These are phyloP conservation scores for Phacellophora camtschatica DNA, from an alignment of 30 jellyfish, hydroid and myxozoan genomes.

Conservation along the genomic window DNA sequence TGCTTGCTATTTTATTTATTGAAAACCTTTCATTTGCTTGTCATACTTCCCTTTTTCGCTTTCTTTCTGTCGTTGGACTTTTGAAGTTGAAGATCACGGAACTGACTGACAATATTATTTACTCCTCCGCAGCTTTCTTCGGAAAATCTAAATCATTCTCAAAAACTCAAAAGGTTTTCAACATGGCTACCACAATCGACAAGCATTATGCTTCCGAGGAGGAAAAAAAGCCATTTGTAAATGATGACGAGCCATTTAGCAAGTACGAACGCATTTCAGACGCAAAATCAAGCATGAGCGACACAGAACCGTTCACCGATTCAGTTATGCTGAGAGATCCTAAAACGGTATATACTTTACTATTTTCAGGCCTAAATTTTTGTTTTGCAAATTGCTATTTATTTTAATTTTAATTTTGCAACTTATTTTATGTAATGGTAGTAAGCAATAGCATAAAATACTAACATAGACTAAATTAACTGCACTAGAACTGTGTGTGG, in stretches of 20 bases:
- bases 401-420: constrained; percentile 29
- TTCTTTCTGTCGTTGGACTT: too few relatives aligned
- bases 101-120: too few relatives aligned
- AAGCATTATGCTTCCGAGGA: constrained; percentile 61
- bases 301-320: constrained; percentile 53
- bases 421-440: too few relatives aligned
- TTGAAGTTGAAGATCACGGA: too few relatives aligned
- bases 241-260: constrained; percentile 32
- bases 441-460: too few relatives aligned
- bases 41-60: too few relatives aligned
- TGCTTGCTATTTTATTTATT: too few relatives aligned
- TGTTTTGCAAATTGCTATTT: constrained; percentile 9
- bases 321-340: constrained; percentile 62
- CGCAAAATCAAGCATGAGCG: constrained; percentile 44
- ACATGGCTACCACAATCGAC: constrained; percentile 70
- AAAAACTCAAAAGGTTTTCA: neutral
- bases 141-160: neutral
- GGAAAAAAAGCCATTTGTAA: constrained; percentile 51
- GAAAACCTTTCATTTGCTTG: too few relatives aligned
- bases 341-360: constrained; percentile 22
- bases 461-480: too few relatives aligned
- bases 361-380: constrained; percentile 38
- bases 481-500: too few relatives aligned
- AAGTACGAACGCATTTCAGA: constrained; percentile 43
- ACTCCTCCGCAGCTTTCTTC: neutral